Evolutionary conservation across 2,888 invertebrate species (phyloP).

Genomic region (Campoplex nolae): DNA sequence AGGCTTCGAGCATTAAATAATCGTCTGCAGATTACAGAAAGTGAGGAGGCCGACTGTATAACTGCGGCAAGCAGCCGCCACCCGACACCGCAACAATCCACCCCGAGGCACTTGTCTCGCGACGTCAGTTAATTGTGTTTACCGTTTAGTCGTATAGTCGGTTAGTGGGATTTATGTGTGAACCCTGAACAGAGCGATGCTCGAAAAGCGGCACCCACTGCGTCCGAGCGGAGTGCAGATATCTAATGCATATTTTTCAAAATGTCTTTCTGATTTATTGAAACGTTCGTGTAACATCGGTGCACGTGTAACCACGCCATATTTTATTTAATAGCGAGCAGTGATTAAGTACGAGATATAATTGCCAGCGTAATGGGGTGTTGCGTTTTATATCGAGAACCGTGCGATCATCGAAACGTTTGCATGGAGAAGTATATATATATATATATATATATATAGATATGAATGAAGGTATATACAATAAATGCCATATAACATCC

Average conservation of each 20-base stretch:
- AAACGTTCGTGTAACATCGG: not conserved
- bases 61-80: slow-evolving; percentile 39
- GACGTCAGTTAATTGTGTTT: slow-evolving; percentile 65
- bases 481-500: slow-evolving; percentile 30
- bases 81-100: slow-evolving; percentile 58
- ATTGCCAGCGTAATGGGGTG: slow-evolving; percentile 36
- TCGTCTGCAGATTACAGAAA: slow-evolving; percentile 8
- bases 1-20: slow-evolving; percentile 15
- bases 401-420: slow-evolving; percentile 8
- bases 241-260: not conserved
- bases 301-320: not conserved
- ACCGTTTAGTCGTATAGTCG: slow-evolving; percentile 62
- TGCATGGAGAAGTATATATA: not conserved
- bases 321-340: slow-evolving; percentile 16
- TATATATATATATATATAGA: slow-evolving; percentile 4
- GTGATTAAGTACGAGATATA: slow-evolving; percentile 44
- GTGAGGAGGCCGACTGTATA: slow-evolving; percentile 51
- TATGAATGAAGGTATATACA: slow-evolving; percentile 4
- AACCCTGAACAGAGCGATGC: slow-evolving; percentile 18
- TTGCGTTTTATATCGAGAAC: slow-evolving; percentile 38
- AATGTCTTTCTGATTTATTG: not conserved
- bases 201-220: not conserved
- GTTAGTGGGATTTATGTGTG: slow-evolving; percentile 65
- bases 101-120: slow-evolving; percentile 46
- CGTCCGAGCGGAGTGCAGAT: not conserved